Conservation (phyloP, 2,888 invertebrate species). For the Tiliacea aurago region DNA sequence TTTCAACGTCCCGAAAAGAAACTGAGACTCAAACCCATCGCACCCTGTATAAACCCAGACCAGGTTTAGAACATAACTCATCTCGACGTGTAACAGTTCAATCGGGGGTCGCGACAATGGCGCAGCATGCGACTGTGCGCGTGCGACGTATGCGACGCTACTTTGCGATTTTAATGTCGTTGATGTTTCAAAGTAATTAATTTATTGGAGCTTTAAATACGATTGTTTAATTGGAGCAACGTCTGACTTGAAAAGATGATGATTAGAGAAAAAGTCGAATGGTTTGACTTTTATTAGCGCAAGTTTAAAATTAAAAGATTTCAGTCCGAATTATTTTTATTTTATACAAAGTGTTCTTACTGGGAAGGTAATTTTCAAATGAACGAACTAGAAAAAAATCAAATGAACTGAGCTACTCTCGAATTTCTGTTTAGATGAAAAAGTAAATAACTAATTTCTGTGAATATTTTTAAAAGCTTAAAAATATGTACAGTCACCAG, state of each 20-base stretch:
- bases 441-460: background rate
- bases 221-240: conserved; percentile 20
- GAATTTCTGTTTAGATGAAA: background rate
- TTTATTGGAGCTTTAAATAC: conserved; percentile 46
- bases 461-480: background rate
- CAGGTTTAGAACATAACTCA: conserved; percentile 85
- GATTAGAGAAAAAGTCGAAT: background rate
- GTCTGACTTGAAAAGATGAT: background rate
- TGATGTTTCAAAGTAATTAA: conserved; percentile 59
- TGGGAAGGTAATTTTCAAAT: background rate
- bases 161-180: conserved; percentile 69
- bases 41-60: conserved; percentile 71
- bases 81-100: conserved; percentile 85
- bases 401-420: background rate
- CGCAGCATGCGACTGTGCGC: conserved; percentile 79
- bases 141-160: conserved; percentile 72
- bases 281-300: background rate
- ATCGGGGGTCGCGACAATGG: conserved; percentile 87
- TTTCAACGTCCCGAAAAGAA: background rate
- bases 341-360: background rate
- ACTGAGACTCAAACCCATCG: background rate
- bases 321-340: background rate
- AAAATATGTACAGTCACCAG: background rate
- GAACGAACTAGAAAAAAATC: background rate
- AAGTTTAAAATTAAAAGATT: background rate